These are phyloP conservation scores for Nebria brevicollis DNA, from an alignment of 2,888 invertebrate genomes.

Conservation along the genomic window DNA sequence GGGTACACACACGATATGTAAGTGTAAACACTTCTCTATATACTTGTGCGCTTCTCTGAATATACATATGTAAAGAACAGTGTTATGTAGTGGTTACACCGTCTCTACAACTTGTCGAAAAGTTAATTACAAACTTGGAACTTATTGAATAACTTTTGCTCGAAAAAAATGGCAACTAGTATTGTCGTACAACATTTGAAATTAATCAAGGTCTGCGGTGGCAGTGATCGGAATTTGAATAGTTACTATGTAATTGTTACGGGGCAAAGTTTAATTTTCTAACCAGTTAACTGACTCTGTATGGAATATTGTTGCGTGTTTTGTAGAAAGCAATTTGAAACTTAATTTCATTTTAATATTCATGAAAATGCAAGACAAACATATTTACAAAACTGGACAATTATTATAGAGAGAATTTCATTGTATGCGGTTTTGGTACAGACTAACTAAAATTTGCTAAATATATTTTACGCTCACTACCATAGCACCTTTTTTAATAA, in stretches of 20 bases:
- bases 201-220: constrained; percentile 23
- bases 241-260: background rate
- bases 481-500: no score
- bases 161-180: constrained; percentile 25
- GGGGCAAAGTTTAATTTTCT: background rate
- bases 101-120: constrained; percentile 26
- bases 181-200: constrained; percentile 25
- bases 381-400: background rate
- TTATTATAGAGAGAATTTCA: background rate
- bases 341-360: background rate
- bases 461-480: no score
- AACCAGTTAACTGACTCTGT: background rate
- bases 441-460: no score
- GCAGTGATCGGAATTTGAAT: background rate
- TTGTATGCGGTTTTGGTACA: background rate
- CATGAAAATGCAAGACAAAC: background rate
- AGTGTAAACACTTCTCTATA: constrained; percentile 4
- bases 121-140: constrained; percentile 32
- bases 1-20: constrained; percentile 34
- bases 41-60: background rate
- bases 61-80: background rate
- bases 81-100: background rate
- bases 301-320: background rate
- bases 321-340: background rate
- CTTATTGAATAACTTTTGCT: constrained; percentile 39